A percentile compares a stretch with the other conserved stretches of the same genome.
phyloP scores from a whole-genome alignment of 1,140 invertebrate species.

The Theocolax elegans region DNA sequence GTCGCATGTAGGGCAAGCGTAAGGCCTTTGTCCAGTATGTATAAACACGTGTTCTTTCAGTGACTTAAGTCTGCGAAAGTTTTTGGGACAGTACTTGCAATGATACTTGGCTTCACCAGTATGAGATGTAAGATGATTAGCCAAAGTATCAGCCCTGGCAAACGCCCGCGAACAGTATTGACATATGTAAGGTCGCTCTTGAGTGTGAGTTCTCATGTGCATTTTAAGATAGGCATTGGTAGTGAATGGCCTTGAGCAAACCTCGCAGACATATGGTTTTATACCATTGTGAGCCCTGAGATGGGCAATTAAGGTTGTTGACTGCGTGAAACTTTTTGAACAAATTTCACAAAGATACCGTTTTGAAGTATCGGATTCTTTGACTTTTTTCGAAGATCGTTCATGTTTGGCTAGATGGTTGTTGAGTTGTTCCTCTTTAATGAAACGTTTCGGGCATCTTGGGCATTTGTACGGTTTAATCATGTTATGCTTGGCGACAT shows the following conservation, averaged over 20 bases:
- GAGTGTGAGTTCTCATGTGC: slow-evolving; percentile 71
- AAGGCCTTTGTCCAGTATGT: slow-evolving; percentile 71
- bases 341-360: slow-evolving; percentile 78
- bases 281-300: slow-evolving; percentile 74
- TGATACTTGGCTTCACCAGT: slow-evolving; percentile 74
- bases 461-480: slow-evolving; percentile 66
- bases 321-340: slow-evolving; percentile 70
- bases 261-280: slow-evolving; percentile 74
- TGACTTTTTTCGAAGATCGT: slow-evolving; percentile 70
- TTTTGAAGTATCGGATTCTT: slow-evolving; percentile 73
- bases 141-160: slow-evolving; percentile 64
- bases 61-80: slow-evolving; percentile 71
- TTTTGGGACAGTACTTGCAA: slow-evolving; percentile 74
- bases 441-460: slow-evolving; percentile 64
- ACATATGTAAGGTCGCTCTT: slow-evolving; percentile 72
- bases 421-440: slow-evolving; percentile 66
- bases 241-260: slow-evolving; percentile 72
- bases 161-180: slow-evolving; percentile 67
- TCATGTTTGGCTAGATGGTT: slow-evolving; percentile 70
- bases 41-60: slow-evolving; percentile 74
- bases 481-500: slow-evolving; percentile 67
- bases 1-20: slow-evolving; percentile 65
- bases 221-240: slow-evolving; percentile 65
- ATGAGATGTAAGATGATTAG: slow-evolving; percentile 68
- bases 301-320: slow-evolving; percentile 66